These are phyloP conservation scores for Champsocephalus gunnari DNA, from an alignment of 2,797 vertebrate species.

Conservation along the genomic window DNA sequence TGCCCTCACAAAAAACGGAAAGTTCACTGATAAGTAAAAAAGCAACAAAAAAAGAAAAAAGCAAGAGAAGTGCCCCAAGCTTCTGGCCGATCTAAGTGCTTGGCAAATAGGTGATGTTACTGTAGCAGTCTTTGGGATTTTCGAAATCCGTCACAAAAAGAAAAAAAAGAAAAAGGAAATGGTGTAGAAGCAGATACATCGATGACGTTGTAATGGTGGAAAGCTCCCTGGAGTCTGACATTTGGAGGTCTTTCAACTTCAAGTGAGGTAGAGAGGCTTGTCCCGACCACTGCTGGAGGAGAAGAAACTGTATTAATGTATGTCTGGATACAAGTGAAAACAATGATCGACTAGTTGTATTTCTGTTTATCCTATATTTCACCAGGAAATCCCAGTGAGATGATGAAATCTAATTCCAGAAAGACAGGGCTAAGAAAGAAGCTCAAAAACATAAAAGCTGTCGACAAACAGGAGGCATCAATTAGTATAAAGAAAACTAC, in stretches of 20 bases:
- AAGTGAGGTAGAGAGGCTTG: slow-evolving; percentile 99
- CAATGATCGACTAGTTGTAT: slow-evolving; percentile 1
- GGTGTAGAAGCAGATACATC: slow-evolving; percentile 79
- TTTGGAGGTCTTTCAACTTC: slow-evolving; percentile 86
- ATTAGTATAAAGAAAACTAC: slow-evolving; percentile 33
- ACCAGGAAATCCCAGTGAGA: slow-evolving; percentile 25
- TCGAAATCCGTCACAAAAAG: slow-evolving; percentile 84
- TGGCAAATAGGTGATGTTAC: slow-evolving; percentile 87
- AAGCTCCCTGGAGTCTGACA: slow-evolving; percentile 88
- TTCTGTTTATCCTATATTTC: slow-evolving; percentile 23
- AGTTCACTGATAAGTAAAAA: slow-evolving; percentile 63
- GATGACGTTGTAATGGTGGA: slow-evolving; percentile 77
- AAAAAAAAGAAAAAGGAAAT: slow-evolving; percentile 61
- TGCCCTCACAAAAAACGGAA: slow-evolving; percentile 63
- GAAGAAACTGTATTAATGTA: slow-evolving; percentile 36
- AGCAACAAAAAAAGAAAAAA: slow-evolving; percentile 48
- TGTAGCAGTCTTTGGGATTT: slow-evolving; percentile 86
- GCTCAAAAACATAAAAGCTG: slow-evolving; percentile 54
- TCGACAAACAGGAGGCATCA: slow-evolving; percentile 53
- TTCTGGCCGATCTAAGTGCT: slow-evolving; percentile 89
- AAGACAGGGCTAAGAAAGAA: slow-evolving; percentile 19
- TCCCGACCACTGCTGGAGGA: slow-evolving; percentile 91
- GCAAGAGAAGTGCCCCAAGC: slow-evolving; percentile 76
- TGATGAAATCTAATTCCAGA: slow-evolving; percentile 19
- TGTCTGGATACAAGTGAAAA: slow-evolving; percentile 6